Conservation (phyloP, 1,140 invertebrate species). For the Habropoda laboriosa region DNA sequence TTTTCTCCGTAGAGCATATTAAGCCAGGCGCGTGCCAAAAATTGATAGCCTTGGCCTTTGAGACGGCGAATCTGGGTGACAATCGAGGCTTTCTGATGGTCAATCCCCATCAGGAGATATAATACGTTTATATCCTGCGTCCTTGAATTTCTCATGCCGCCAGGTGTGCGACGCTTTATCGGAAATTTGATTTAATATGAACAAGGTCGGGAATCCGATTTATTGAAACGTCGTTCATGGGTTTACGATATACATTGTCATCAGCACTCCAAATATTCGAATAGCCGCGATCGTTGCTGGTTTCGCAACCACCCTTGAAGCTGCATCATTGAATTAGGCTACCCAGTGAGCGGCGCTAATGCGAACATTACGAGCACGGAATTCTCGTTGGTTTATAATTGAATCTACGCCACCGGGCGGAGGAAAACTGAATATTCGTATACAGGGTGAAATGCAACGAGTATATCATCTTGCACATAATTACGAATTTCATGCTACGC, state of each 20-base stretch:
- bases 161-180: background rate
- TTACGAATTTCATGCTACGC: background rate
- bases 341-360: conserved; percentile 46
- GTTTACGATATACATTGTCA: conserved; percentile 35
- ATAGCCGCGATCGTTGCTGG: conserved; percentile 35
- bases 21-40: too few relatives aligned
- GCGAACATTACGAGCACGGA: conserved; percentile 58
- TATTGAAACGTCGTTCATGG: conserved; percentile 55
- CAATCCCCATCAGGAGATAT: too few relatives aligned
- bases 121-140: background rate
- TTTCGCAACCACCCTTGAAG: conserved; percentile 18
- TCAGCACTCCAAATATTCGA: conserved; percentile 49
- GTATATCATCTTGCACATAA: background rate
- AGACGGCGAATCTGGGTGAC: too few relatives aligned
- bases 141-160: conserved; percentile 37
- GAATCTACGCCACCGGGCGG: conserved; percentile 31
- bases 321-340: conserved; percentile 57
- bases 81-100: too few relatives aligned
- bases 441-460: too few relatives aligned
- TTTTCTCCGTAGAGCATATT: too few relatives aligned
- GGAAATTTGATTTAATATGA: conserved; percentile 56
- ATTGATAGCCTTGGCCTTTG: too few relatives aligned
- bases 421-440: conserved; percentile 47
- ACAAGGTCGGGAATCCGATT: conserved; percentile 50
- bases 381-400: conserved; percentile 58